Conservation (phyloP, 2,113 vertebrate species). For the Baryphthengus martii region DNA sequence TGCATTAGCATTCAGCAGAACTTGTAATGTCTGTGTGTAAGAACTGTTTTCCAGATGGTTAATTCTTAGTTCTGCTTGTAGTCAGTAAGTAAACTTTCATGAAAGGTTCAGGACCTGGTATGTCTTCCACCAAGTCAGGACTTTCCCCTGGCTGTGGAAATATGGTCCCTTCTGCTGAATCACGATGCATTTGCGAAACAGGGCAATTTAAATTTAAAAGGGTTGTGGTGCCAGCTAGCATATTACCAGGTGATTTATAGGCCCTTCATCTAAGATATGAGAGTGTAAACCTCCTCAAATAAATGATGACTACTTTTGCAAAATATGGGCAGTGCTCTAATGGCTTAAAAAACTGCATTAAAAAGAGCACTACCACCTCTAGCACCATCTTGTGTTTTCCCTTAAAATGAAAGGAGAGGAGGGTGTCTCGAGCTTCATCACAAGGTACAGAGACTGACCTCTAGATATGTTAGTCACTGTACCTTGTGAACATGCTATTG, state of each 20-base stretch:
- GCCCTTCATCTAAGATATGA: not conserved
- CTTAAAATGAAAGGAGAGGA: not conserved
- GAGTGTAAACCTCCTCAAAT: not conserved
- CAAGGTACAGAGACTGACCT: not conserved
- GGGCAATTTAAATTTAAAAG: not conserved
- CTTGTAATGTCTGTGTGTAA: not conserved
- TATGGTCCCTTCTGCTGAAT: not conserved
- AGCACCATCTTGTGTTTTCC: conserved; percentile 31
- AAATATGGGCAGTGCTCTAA: not conserved
- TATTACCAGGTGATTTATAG: not conserved
- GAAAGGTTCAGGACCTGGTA: not conserved
- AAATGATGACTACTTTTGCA: not conserved
- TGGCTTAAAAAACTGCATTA: not conserved
- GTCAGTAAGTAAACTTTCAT: not conserved
- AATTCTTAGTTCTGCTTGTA: not conserved
- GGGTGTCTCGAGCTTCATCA: not conserved
- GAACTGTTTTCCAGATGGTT: not conserved
- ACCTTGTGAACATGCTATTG: not conserved
- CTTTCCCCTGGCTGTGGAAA: not conserved
- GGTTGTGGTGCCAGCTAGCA: not conserved
- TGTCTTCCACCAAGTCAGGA: not conserved
- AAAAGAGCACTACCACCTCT: not conserved
- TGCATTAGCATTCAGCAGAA: not conserved
- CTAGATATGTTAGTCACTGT: too few species aligned
- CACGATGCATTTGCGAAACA: not conserved